Evolutionary conservation across 2,797 vertebrate genomes (phyloP).

Genomic region (Crenuchus spilurus): DNA sequence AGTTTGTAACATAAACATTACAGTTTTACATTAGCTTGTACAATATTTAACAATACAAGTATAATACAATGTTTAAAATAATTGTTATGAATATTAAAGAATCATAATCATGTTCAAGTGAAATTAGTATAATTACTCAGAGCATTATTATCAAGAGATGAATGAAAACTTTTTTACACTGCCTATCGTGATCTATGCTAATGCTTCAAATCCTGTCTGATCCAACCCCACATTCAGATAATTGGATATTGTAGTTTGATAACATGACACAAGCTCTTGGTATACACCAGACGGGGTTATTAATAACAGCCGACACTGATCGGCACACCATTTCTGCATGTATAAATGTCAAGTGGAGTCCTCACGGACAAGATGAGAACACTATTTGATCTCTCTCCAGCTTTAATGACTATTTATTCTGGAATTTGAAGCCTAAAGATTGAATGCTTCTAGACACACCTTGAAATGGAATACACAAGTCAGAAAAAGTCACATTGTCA

Average conservation of each 20-base stretch:
- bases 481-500: neutral
- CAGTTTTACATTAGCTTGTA: no score
- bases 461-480: neutral
- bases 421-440: neutral
- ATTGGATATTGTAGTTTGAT: conserved; percentile 3
- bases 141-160: neutral
- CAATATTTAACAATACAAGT: no score
- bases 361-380: conserved; percentile 4
- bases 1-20: no score
- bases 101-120: no score
- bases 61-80: no score
- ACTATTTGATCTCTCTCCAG: conserved; percentile 17
- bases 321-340: conserved; percentile 10
- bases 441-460: neutral
- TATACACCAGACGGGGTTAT: conserved; percentile 3
- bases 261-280: conserved; percentile 8
- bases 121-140: no score
- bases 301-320: conserved; percentile 16
- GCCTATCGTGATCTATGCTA: neutral
- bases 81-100: no score
- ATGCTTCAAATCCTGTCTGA: neutral
- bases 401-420: conserved; percentile 16
- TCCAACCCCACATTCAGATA: neutral
- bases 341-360: conserved; percentile 33
- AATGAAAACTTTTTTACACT: neutral